Conservation (phyloP, 2,113 vertebrate species). For the Vicugna pacos region DNA sequence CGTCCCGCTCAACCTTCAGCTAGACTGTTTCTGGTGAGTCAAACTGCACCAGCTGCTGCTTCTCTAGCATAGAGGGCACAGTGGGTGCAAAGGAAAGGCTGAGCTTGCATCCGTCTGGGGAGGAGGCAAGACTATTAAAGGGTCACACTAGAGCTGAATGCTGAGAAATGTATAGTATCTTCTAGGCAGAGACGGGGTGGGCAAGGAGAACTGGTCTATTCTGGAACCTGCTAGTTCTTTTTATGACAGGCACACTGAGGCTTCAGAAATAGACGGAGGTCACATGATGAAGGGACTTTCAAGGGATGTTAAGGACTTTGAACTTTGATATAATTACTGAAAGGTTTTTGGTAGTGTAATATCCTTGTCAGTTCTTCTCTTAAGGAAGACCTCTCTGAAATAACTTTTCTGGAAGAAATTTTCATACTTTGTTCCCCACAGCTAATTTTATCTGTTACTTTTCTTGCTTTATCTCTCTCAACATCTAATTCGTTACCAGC, state of each 20-base stretch:
- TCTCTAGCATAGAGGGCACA: neutral
- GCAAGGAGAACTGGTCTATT: neutral
- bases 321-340: neutral
- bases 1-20: neutral
- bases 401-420: conserved; percentile 28
- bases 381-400: neutral
- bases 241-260: neutral
- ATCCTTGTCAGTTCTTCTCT: neutral
- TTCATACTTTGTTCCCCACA: neutral
- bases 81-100: neutral
- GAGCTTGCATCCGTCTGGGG: neutral
- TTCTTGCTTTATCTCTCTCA: neutral
- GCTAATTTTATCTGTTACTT: conserved; percentile 34
- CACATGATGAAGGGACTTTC: neutral
- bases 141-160: neutral
- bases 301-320: neutral
- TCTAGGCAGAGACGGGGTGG: neutral
- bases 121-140: neutral
- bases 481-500: neutral
- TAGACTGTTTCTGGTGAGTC: neutral
- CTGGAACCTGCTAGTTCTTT: neutral
- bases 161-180: neutral
- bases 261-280: neutral
- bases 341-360: neutral
- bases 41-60: neutral